Conservation (phyloP, 2,113 vertebrate species). For the Cercopithecus mona region DNA sequence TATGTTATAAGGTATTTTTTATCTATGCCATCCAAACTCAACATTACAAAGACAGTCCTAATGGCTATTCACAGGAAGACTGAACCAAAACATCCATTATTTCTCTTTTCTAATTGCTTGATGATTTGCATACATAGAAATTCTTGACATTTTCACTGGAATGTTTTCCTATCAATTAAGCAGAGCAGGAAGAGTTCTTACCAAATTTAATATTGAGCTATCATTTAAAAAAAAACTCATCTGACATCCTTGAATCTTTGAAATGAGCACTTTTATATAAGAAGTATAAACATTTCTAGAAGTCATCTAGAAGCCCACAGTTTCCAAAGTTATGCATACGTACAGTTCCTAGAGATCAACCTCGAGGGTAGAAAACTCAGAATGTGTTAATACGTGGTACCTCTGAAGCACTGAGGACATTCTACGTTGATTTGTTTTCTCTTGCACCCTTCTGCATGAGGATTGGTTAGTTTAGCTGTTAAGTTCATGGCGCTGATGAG, state of each 20-base stretch:
- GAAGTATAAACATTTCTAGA: conserved; percentile 9
- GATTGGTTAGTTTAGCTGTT: background rate
- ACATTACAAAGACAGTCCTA: background rate
- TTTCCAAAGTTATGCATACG: background rate
- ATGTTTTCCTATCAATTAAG: conserved; percentile 15
- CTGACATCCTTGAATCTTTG: conserved; percentile 7
- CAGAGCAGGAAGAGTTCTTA: conserved; percentile 14
- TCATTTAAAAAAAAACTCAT: background rate
- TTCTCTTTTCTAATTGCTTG: conserved; percentile 18
- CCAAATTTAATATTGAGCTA: background rate
- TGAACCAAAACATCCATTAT: background rate
- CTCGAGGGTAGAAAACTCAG: background rate
- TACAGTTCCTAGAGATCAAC: background rate
- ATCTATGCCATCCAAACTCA: background rate
- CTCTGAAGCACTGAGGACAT: background rate
- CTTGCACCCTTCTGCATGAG: background rate
- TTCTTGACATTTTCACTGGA: conserved; percentile 9
- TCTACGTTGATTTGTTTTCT: background rate
- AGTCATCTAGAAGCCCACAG: background rate
- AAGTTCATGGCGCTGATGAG: background rate
- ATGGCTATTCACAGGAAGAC: background rate
- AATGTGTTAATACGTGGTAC: no score
- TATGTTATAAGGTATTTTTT: background rate
- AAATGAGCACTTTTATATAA: background rate
- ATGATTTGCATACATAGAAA: background rate